Percentiles rank a stretch among this genome's conserved stretches.
Evolutionary conservation across 2,888 invertebrate species (phyloP).

Genomic region (Ochropacha duplaris): DNA sequence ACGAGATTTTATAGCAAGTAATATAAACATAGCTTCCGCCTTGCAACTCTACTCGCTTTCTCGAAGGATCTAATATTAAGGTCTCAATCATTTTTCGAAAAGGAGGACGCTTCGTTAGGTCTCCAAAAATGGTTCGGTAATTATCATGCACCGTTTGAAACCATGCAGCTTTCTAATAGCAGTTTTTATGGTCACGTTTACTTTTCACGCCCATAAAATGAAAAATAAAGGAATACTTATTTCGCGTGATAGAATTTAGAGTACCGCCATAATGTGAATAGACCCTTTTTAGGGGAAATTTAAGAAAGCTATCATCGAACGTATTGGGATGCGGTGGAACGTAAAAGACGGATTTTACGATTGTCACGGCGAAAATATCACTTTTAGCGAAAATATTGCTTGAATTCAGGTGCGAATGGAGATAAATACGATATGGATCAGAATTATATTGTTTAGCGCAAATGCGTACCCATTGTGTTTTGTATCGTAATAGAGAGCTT

Average conservation of each 20-base stretch:
- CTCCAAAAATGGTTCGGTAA: too few relatives aligned
- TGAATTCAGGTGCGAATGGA: conserved; percentile 10
- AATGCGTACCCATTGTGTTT: background rate
- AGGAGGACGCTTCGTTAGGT: too few relatives aligned
- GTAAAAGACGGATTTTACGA: conserved; percentile 39
- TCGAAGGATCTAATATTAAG: too few relatives aligned
- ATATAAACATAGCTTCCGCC: too few relatives aligned
- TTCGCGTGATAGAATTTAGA: conserved; percentile 24
- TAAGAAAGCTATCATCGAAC: conserved; percentile 20
- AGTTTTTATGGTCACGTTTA: background rate
- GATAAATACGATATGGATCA: background rate
- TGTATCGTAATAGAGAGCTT: background rate
- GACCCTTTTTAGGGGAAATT: conserved; percentile 15
- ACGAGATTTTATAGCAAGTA: too few relatives aligned
- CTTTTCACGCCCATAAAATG: conserved; percentile 2
- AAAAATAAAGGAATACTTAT: background rate
- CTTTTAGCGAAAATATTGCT: conserved; percentile 31
- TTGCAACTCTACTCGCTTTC: too few relatives aligned
- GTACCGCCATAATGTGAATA: conserved; percentile 3
- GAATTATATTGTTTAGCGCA: background rate
- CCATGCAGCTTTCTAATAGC: background rate
- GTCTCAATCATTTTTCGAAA: too few relatives aligned
- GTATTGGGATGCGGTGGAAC: conserved; percentile 18
- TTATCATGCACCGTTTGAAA: too few relatives aligned
- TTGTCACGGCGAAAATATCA: conserved; percentile 33